Percentiles rank a stretch among this genome's conserved stretches.
These are phyloP conservation scores for Drosophila meridiana DNA, from an alignment of 2,888 invertebrate genomes.

Conservation along the genomic window DNA sequence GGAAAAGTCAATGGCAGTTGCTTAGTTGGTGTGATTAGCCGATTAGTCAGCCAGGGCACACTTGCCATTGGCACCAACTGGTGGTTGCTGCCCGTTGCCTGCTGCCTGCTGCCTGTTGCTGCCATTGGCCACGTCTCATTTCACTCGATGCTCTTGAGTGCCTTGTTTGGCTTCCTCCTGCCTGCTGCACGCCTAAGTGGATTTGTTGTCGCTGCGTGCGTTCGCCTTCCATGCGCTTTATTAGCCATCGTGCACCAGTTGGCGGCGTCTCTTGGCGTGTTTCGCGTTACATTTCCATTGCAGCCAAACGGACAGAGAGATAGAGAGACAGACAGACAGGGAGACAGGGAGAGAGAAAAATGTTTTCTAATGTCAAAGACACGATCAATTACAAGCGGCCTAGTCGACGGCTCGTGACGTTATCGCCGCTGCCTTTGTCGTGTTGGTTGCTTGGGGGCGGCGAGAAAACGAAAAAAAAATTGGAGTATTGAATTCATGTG, in stretches of 20 bases:
- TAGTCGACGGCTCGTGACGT: slow-evolving; percentile 63
- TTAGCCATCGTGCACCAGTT: slow-evolving; percentile 76
- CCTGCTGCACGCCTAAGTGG: slow-evolving; percentile 77
- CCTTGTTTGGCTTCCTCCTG: slow-evolving; percentile 67
- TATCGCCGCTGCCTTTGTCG: slow-evolving; percentile 24
- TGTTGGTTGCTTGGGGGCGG: slow-evolving; percentile 1
- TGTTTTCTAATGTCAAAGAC: slow-evolving; percentile 76
- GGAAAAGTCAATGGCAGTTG: slow-evolving; percentile 13
- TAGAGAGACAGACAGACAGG: slow-evolving; percentile 5
- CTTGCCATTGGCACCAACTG: slow-evolving; percentile 14
- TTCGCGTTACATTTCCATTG: slow-evolving; percentile 55
- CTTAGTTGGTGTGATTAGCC: slow-evolving; percentile 31
- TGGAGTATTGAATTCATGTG: slow-evolving; percentile 17
- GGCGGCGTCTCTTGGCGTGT: slow-evolving; percentile 63
- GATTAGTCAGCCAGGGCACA: slow-evolving; percentile 27
- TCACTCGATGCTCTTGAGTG: slow-evolving; percentile 50
- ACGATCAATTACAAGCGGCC: slow-evolving; percentile 75
- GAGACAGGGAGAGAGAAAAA: slow-evolving; percentile 22
- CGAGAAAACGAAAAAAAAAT: background rate
- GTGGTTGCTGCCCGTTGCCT: slow-evolving; percentile 8
- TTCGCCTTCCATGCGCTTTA: slow-evolving; percentile 70
- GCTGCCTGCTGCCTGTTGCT: background rate
- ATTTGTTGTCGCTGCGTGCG: slow-evolving; percentile 71
- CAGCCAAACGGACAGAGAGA: slow-evolving; percentile 21
- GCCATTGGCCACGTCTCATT: slow-evolving; percentile 52